Conservation (phyloP, 1,140 invertebrate species). For the Pachyrhynchus sulphureomaculatus region DNA sequence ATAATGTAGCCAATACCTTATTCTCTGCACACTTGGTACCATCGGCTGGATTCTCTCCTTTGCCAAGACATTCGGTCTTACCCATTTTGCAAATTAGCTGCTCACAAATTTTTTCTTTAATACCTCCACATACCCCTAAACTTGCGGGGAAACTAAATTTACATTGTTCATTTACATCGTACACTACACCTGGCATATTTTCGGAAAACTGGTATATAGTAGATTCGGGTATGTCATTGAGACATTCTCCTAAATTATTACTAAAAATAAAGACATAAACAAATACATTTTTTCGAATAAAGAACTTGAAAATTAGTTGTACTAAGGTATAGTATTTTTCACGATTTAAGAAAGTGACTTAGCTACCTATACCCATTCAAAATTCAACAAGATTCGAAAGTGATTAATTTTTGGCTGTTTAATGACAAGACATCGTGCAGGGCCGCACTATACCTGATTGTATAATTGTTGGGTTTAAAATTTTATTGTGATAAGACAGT, state of each 20-base stretch:
- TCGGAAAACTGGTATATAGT: slow-evolving; percentile 57
- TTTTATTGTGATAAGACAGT: no score
- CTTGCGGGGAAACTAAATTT: slow-evolving; percentile 51
- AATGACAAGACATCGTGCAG: no score
- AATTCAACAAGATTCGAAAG: no score
- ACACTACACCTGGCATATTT: slow-evolving; percentile 68
- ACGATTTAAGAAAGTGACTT: no score
- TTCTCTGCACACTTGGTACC: slow-evolving; percentile 67
- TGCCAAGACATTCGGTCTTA: slow-evolving; percentile 58
- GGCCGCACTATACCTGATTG: no score
- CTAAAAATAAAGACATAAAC: slow-evolving; percentile 47
- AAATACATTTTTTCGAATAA: neutral
- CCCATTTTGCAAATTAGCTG: slow-evolving; percentile 58
- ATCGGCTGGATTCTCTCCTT: slow-evolving; percentile 62
- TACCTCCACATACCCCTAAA: slow-evolving; percentile 50
- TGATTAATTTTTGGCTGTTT: no score
- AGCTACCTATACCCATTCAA: no score
- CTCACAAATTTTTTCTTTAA: slow-evolving; percentile 54
- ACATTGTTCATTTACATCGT: slow-evolving; percentile 69
- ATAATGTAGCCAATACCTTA: no score
- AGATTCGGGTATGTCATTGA: slow-evolving; percentile 63
- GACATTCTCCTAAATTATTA: slow-evolving; percentile 64
- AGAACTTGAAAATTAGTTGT: no score
- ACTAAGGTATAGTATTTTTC: no score
- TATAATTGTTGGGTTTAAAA: no score